These are phyloP conservation scores for Pangasianodon gigas DNA, from an alignment of 2,113 vertebrate genomes.

Conservation along the genomic window DNA sequence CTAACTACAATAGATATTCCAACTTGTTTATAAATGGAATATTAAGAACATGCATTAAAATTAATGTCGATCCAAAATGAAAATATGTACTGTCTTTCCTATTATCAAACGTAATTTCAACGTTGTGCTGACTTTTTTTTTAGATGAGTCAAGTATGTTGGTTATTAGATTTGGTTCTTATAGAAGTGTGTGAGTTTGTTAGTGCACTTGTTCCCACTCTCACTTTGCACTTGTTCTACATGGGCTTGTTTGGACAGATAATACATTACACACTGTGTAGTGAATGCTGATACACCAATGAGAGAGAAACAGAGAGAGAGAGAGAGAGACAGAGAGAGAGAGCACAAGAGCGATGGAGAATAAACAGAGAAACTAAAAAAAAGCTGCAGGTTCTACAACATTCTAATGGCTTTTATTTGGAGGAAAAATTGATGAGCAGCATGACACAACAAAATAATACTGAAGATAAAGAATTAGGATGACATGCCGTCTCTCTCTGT, in stretches of 20 bases:
- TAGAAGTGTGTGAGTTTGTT: background rate
- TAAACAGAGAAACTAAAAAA: slow-evolving; percentile 18
- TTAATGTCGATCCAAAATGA: background rate
- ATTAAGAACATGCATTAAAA: background rate
- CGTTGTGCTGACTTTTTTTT: background rate
- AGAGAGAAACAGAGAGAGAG: background rate
- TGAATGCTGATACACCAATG: background rate
- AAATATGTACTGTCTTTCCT: background rate
- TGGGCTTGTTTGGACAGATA: slow-evolving; percentile 33
- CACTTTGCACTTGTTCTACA: slow-evolving; percentile 13
- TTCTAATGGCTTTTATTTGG: slow-evolving; percentile 25
- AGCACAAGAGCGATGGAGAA: background rate
- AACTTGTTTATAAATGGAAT: background rate
- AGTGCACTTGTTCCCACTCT: background rate
- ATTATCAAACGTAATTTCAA: background rate
- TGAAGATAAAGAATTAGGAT: slow-evolving; percentile 24
- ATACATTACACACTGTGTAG: background rate
- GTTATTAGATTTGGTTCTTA: background rate
- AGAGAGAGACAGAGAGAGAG: background rate
- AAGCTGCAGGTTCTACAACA: slow-evolving; percentile 1
- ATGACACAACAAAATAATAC: background rate
- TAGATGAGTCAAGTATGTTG: background rate
- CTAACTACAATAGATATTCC: background rate
- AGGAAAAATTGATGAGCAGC: slow-evolving; percentile 32
- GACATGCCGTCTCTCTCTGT: background rate